Evolutionary conservation across 2,797 vertebrate genomes (phyloP).

Genomic region (Gymnodraco acuticeps): DNA sequence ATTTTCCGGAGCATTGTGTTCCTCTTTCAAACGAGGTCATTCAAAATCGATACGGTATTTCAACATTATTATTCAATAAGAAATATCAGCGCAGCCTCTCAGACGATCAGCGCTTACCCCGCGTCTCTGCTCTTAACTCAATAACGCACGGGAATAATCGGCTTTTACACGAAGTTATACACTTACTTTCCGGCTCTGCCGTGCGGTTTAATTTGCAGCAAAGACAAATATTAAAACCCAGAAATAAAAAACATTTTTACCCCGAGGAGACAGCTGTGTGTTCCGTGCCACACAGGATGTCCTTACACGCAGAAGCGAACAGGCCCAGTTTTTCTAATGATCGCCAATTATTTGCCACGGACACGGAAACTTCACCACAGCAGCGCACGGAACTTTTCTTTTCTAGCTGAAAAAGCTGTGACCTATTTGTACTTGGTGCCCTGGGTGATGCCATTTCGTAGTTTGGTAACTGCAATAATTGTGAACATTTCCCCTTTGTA

Average conservation of each 20-base stretch:
- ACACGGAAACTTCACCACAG: slow-evolving; percentile 18
- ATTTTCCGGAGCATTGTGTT: background rate
- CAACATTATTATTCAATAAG: slow-evolving; percentile 3
- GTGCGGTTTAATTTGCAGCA: background rate
- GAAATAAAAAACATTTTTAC: slow-evolving; percentile 3
- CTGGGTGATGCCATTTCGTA: slow-evolving; percentile 33
- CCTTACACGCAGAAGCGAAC: slow-evolving; percentile 27
- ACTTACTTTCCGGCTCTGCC: slow-evolving; percentile 5
- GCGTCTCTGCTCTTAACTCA: slow-evolving; percentile 11
- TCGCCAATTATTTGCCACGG: slow-evolving; percentile 54
- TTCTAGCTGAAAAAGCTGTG: slow-evolving; percentile 18
- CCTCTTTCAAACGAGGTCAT: slow-evolving; percentile 23
- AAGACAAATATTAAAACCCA: slow-evolving; percentile 12
- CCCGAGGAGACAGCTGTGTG: slow-evolving; percentile 42
- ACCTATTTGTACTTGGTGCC: slow-evolving; percentile 44
- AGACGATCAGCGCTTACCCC: background rate
- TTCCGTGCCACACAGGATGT: slow-evolving; percentile 26
- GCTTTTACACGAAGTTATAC: slow-evolving; percentile 20
- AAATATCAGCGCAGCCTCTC: slow-evolving; percentile 28
- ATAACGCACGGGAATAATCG: slow-evolving; percentile 42
- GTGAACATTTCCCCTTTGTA: slow-evolving; percentile 6
- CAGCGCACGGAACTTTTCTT: slow-evolving; percentile 4
- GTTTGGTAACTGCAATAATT: slow-evolving; percentile 20
- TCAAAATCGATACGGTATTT: background rate
- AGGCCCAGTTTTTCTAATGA: slow-evolving; percentile 43